Base-by-base conservation (phyloP, 2,113 vertebrate species). In the Ptychochromis oligacanthus region DNA sequence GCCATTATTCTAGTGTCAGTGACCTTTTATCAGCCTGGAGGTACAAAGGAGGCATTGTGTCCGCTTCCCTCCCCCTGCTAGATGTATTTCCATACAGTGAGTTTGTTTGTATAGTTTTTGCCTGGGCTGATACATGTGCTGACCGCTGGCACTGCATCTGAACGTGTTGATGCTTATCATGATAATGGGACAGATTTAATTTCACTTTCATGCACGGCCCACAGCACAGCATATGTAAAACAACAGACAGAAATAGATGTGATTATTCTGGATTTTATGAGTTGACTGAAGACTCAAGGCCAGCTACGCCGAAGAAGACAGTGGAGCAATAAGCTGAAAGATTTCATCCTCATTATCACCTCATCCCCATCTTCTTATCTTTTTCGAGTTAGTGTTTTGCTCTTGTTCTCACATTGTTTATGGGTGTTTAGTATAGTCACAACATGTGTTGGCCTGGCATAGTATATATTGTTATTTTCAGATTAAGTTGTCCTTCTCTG, bases 121-220 rank as follows among this genome's bases (percentile, higher is more conserved):
- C 54, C 62, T 1, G 12, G 17, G 38, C 60, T 31, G 70, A 88
- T 80, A 70, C 70, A 24, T 57, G 81, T 10, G 65, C 62, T 79
- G 56, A 81, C 84, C 84, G 31, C 46, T 28, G 80, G 77, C 75
- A 46, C 78, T n/a, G 26, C 79, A 24, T 79, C 52, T 22, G 1
- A 75, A 59, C 4, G 78, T 81, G 84, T 88, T 86, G 79, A 89
- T 88, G 80, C 86, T 90, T 43, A 91, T 91, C 86, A 72, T 26
- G 60, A 64, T 91, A 90, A 92, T 85, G 81, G 83, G 89, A 87
- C 77, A 34, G 80, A 89, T 89, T 87, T 64, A 72, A 89, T 88
- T 89, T 87, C 61, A 22, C 83, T 80, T 77, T 57, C 58, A 58
- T 74, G 2, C 61, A 40, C 59, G 10, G 84, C 82, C 86, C 80